Evolutionary conservation across 2,113 vertebrate genomes (phyloP).

Genomic region (Tetrax tetrax): DNA sequence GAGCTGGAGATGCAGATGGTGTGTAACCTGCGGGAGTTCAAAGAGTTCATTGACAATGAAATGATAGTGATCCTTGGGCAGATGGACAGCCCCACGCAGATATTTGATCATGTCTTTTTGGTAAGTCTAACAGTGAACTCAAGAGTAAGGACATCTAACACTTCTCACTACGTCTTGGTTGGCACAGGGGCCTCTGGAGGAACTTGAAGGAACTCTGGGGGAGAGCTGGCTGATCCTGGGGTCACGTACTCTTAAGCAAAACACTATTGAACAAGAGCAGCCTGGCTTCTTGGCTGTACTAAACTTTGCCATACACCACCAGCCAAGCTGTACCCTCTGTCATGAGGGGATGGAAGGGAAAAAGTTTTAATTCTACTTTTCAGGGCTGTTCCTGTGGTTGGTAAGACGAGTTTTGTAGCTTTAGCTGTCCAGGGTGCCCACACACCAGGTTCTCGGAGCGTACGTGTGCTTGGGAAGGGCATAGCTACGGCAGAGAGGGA

Average conservation of each 20-base stretch:
- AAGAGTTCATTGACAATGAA: constrained; percentile 98
- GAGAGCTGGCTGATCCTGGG: background rate
- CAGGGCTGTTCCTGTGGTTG: background rate
- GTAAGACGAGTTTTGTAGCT: background rate
- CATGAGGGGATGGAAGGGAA: background rate
- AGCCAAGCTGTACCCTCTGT: background rate
- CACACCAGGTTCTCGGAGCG: background rate
- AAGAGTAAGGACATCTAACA: background rate
- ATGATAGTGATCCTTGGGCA: constrained; percentile 98
- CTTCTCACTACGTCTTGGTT: background rate
- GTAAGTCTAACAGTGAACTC: constrained; percentile 73
- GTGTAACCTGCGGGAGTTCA: constrained; percentile 95
- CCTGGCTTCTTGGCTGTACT: background rate
- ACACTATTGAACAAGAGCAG: background rate
- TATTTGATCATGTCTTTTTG: constrained; percentile 97
- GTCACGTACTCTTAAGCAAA: background rate
- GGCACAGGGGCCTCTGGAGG: background rate
- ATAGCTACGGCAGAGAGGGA: background rate
- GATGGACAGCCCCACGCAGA: constrained; percentile 98
- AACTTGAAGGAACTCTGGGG: background rate
- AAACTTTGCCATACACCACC: background rate
- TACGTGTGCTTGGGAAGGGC: background rate
- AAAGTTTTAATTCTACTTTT: background rate
- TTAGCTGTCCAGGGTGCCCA: background rate
- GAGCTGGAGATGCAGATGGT: constrained; percentile 99